Evolutionary conservation across 2,113 vertebrate species (phyloP).

Genomic region (Platanista minor): DNA sequence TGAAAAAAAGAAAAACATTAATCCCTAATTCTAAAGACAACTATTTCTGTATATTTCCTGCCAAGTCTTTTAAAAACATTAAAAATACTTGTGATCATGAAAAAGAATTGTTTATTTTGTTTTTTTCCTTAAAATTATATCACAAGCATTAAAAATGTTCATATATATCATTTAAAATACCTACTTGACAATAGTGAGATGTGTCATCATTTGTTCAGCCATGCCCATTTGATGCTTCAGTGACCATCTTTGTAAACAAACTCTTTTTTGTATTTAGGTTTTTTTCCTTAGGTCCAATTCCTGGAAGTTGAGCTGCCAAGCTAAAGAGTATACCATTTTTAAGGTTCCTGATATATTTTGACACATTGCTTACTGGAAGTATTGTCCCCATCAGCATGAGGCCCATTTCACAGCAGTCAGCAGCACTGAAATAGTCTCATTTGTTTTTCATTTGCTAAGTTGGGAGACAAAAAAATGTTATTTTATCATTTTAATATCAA

Average conservation of each 20-base stretch:
- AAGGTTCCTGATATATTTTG: neutral
- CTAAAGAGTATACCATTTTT: neutral
- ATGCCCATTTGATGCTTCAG: neutral
- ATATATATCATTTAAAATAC: neutral
- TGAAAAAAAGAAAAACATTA: neutral
- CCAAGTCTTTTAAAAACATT: neutral
- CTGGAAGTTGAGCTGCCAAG: neutral
- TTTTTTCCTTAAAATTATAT: neutral
- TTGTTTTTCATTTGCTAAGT: neutral
- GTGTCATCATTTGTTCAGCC: neutral
- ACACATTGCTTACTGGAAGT: neutral
- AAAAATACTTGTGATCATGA: neutral
- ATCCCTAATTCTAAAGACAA: neutral
- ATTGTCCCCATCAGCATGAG: neutral
- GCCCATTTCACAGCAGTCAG: neutral
- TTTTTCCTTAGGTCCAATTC: neutral
- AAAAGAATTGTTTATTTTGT: neutral
- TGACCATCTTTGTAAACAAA: neutral
- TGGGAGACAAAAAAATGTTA: neutral
- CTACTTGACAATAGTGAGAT: neutral
- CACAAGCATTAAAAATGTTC: neutral
- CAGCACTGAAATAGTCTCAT: neutral
- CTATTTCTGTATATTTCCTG: neutral
- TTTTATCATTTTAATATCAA: neutral
- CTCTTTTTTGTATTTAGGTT: neutral